Evolutionary conservation across 2,888 invertebrate genomes (phyloP).

Genomic region (Lacanobia oleracea): DNA sequence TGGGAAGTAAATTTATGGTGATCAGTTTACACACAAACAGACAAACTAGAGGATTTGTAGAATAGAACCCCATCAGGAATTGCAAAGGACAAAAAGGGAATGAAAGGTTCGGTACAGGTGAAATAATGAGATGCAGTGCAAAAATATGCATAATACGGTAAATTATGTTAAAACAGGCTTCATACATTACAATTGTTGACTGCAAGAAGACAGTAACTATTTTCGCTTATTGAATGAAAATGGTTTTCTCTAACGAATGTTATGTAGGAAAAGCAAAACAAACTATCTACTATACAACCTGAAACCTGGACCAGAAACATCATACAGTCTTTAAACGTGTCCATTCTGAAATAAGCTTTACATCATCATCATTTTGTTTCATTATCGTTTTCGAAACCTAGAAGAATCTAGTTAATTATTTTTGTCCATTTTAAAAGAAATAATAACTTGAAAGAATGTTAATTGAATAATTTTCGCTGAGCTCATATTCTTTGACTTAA

Average conservation of each 20-base stretch:
- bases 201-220: too few species aligned
- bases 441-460: conserved; percentile 30
- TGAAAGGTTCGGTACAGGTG: not conserved
- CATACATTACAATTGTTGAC: too few species aligned
- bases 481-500: conserved; percentile 18
- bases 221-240: too few species aligned
- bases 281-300: not conserved
- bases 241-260: too few species aligned
- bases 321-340: not conserved
- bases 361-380: not conserved
- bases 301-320: not conserved
- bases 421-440: conserved; percentile 1
- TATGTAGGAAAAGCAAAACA: not conserved
- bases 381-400: conserved; percentile 20
- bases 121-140: too few species aligned
- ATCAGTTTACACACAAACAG: not conserved
- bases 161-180: too few species aligned
- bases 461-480: conserved; percentile 26
- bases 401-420: conserved; percentile 18
- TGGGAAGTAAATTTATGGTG: not conserved
- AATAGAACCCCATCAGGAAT: not conserved
- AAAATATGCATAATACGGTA: too few species aligned
- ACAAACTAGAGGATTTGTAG: not conserved
- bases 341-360: not conserved
- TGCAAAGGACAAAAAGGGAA: not conserved